These are phyloP conservation scores for Eutrigla gurnardus DNA, from an alignment of 2,797 vertebrate species.

Conservation along the genomic window DNA sequence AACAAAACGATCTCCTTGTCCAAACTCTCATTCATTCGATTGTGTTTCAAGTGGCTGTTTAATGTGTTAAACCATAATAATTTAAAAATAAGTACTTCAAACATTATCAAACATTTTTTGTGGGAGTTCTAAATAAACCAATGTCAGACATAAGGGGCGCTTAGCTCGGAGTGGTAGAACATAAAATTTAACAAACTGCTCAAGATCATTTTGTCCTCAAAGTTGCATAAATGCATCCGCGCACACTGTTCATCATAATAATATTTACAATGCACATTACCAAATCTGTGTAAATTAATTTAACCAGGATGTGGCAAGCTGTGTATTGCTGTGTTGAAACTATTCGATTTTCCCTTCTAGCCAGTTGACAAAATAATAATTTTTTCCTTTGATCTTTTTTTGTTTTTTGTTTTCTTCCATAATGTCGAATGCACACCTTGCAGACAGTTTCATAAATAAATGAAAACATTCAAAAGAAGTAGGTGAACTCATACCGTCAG, in stretches of 20 bases:
- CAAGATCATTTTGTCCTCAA: slow-evolving; percentile 24
- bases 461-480: neutral
- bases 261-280: slow-evolving; percentile 26
- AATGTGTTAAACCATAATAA: neutral
- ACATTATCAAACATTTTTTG: neutral
- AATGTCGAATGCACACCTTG: neutral
- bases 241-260: slow-evolving; percentile 18
- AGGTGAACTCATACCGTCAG: neutral
- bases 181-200: slow-evolving; percentile 11
- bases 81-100: neutral
- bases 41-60: neutral
- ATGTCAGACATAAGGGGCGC: slow-evolving; percentile 1
- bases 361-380: neutral
- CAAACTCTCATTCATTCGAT: neutral
- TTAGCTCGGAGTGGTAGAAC: neutral
- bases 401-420: neutral
- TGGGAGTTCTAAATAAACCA: neutral
- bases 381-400: neutral
- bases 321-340: neutral
- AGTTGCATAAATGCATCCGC: slow-evolving; percentile 17
- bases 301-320: slow-evolving; percentile 4
- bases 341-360: neutral
- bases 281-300: neutral
- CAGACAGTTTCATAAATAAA: neutral
- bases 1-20: neutral